These are phyloP conservation scores for Cydia amplana DNA, from an alignment of 1,140 invertebrate genomes.

Conservation along the genomic window DNA sequence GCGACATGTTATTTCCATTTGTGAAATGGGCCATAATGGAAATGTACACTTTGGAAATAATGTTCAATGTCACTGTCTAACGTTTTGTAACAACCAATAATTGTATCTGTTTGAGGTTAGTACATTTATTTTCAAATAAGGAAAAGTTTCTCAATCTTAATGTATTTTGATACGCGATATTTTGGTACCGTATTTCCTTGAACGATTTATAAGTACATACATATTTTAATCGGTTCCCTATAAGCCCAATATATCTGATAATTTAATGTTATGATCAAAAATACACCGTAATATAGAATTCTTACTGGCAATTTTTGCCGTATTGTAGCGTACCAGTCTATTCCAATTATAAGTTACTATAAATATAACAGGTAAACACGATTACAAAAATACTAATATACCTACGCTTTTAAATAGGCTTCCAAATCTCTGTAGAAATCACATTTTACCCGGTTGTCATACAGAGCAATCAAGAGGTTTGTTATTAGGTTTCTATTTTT, in stretches of 20 bases:
- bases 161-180: no score
- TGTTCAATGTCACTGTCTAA: constrained; percentile 39
- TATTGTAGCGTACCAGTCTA: background rate
- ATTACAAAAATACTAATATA: background rate
- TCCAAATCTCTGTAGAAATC: background rate
- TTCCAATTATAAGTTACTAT: background rate
- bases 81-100: background rate
- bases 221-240: no score
- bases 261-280: no score
- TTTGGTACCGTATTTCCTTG: no score
- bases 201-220: no score
- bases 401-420: background rate
- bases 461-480: constrained; percentile 1
- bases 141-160: no score
- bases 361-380: background rate
- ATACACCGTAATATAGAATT: no score
- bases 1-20: constrained; percentile 48
- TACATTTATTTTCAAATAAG: no score
- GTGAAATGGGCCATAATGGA: constrained; percentile 51
- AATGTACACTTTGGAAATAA: constrained; percentile 45
- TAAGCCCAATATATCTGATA: no score
- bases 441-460: background rate
- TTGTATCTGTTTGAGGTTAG: background rate
- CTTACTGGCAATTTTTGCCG: no score
- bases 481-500: constrained; percentile 38